Evolutionary conservation across 2,797 vertebrate genomes (phyloP).

Genomic region (Salmo trutta): DNA sequence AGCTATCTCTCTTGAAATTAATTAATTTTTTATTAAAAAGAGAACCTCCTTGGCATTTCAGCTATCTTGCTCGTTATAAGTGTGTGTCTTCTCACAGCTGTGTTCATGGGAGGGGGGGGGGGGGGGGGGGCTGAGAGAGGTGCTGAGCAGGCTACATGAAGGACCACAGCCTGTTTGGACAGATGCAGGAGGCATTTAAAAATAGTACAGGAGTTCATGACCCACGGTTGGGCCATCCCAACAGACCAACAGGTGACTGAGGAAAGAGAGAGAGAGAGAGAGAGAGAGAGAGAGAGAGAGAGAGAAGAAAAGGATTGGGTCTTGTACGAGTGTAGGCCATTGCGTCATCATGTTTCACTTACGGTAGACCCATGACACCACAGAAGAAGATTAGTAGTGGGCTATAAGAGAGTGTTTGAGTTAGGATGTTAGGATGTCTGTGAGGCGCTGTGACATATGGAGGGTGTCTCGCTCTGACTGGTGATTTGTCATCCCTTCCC

Average conservation of each 20-base stretch:
- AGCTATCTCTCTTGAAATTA: background rate
- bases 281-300: too few relatives aligned
- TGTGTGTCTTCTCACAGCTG: constrained; percentile 38
- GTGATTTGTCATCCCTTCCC: constrained; percentile 15
- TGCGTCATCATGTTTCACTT: constrained; percentile 16
- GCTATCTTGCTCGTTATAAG: background rate
- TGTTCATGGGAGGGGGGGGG: background rate
- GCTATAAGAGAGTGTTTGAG: background rate
- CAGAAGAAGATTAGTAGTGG: background rate
- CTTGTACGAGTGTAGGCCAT: background rate
- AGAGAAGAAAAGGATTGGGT: background rate
- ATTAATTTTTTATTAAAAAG: background rate
- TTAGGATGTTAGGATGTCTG: background rate
- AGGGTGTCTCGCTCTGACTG: background rate
- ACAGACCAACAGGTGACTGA: constrained; percentile 75
- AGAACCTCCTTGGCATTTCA: background rate
- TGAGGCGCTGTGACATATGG: background rate
- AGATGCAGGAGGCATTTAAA: constrained; percentile 60
- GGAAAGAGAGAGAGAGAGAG: constrained; percentile 10
- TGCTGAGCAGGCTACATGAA: constrained; percentile 30
- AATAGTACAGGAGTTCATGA: constrained; percentile 59
- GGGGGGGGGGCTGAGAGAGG: background rate
- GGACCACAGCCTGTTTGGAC: constrained; percentile 49
- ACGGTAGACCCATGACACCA: background rate
- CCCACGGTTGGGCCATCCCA: constrained; percentile 44